Percentiles rank a stretch among this genome's conserved stretches.
Conservation (phyloP, 2,113 vertebrate genomes). For the Salminus brasiliensis region DNA sequence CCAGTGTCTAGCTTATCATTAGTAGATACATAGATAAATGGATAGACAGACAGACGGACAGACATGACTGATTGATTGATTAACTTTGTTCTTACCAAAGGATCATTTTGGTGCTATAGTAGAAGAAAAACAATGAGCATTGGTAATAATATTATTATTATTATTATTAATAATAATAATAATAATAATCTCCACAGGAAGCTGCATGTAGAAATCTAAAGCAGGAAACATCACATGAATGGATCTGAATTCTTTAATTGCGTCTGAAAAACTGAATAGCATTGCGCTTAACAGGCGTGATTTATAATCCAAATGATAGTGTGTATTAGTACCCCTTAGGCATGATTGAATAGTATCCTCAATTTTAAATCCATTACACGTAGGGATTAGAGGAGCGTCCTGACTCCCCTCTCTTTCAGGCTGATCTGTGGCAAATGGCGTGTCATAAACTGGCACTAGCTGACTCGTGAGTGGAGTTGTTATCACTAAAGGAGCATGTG, state of each 20-base stretch:
- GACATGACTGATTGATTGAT: too few species aligned
- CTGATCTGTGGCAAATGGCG: slow-evolving; percentile 11
- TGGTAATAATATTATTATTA: neutral
- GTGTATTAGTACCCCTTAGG: neutral
- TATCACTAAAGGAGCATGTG: slow-evolving; percentile 38
- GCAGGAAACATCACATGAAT: neutral
- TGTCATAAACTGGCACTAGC: slow-evolving; percentile 6
- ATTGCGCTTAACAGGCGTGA: neutral
- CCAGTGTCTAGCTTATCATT: too few species aligned
- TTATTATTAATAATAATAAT: neutral
- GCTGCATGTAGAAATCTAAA: neutral
- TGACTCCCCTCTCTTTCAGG: neutral
- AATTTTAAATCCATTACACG: slow-evolving; percentile 10
- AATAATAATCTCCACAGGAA: neutral
- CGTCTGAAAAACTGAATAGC: neutral
- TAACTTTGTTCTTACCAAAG: too few species aligned
- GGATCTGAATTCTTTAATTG: neutral
- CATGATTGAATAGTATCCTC: neutral
- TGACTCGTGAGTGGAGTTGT: neutral
- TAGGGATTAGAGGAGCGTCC: neutral
- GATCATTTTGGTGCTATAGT: neutral
- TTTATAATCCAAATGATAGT: neutral
- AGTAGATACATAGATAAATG: too few species aligned
- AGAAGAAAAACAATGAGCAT: neutral
- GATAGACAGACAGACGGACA: too few species aligned